These are phyloP conservation scores for Sterrhoptilus dennistouni DNA, from an alignment of 2,113 vertebrate genomes.

Conservation along the genomic window DNA sequence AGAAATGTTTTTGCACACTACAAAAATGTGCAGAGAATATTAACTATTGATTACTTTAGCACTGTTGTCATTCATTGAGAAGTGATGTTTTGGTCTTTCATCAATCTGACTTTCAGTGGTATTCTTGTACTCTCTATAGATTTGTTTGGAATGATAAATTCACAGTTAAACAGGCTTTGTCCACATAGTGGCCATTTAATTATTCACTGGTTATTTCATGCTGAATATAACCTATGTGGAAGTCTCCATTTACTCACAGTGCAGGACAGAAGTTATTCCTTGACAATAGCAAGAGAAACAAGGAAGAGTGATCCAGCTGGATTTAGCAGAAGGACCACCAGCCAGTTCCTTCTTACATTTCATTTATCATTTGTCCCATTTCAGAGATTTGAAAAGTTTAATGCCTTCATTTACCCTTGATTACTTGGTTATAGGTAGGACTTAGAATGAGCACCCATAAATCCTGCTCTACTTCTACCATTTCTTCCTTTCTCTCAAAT, in stretches of 20 bases:
- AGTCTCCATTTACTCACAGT: accelerated
- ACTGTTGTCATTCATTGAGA: not conserved
- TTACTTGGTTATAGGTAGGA: not conserved
- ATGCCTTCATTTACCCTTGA: not conserved
- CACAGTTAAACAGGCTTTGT: not conserved
- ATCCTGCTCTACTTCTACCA: not conserved
- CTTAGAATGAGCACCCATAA: not conserved
- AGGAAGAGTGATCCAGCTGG: not conserved
- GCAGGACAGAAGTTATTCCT: not conserved
- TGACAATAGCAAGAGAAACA: not conserved
- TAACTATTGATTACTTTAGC: not conserved
- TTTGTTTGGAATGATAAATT: not conserved
- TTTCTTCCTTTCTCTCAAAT: not conserved
- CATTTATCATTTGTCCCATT: not conserved
- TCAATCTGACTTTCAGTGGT: not conserved
- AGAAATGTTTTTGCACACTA: not conserved
- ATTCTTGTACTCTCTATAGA: not conserved
- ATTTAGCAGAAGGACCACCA: not conserved
- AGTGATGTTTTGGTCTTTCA: not conserved
- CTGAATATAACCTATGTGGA: not conserved
- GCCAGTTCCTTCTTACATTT: not conserved
- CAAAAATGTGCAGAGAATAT: not conserved
- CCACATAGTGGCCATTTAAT: not conserved
- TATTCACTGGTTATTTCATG: not conserved
- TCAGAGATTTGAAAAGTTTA: not conserved